Conservation (phyloP, 2,888 invertebrate genomes). For the Abrostola triplasia region DNA sequence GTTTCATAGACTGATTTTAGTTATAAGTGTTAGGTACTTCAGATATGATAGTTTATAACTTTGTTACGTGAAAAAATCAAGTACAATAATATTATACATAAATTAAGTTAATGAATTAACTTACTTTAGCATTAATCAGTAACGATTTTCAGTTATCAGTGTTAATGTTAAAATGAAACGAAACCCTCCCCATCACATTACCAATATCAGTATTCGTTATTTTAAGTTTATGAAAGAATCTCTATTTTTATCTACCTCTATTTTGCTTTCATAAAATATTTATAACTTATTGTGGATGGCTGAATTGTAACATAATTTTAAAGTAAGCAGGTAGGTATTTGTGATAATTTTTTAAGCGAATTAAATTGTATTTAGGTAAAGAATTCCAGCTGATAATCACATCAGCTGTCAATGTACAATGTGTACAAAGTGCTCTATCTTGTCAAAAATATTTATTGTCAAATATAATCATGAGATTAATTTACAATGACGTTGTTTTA, state of each 20-base stretch:
- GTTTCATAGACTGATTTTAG: slow-evolving; percentile 86
- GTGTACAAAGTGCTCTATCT: slow-evolving; percentile 86
- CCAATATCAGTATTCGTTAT: slow-evolving; percentile 85
- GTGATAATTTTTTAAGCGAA: slow-evolving; percentile 78
- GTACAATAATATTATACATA: slow-evolving; percentile 56
- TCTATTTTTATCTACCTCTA: slow-evolving; percentile 87
- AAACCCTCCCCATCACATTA: slow-evolving; percentile 66
- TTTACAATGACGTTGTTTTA: slow-evolving; percentile 59
- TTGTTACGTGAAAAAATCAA: slow-evolving; percentile 62
- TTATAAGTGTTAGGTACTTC: slow-evolving; percentile 81
- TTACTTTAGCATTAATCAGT: slow-evolving; percentile 34
- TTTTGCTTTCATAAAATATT: slow-evolving; percentile 79
- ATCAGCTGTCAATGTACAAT: slow-evolving; percentile 63
- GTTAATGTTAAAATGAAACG: slow-evolving; percentile 33
- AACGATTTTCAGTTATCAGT: slow-evolving; percentile 38
- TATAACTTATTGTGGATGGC: slow-evolving; percentile 78
- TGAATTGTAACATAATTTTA: slow-evolving; percentile 71
- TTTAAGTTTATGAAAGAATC: slow-evolving; percentile 81
- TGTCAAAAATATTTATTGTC: slow-evolving; percentile 88
- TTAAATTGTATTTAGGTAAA: slow-evolving; percentile 51
- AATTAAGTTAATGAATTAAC: slow-evolving; percentile 47
- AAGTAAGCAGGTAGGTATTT: slow-evolving; percentile 68
- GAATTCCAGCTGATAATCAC: slow-evolving; percentile 51
- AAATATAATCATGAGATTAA: slow-evolving; percentile 81
- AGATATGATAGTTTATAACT: slow-evolving; percentile 71